Evolutionary conservation across 2,797 vertebrate genomes (phyloP).

Genomic region (Squalus acanthias): DNA sequence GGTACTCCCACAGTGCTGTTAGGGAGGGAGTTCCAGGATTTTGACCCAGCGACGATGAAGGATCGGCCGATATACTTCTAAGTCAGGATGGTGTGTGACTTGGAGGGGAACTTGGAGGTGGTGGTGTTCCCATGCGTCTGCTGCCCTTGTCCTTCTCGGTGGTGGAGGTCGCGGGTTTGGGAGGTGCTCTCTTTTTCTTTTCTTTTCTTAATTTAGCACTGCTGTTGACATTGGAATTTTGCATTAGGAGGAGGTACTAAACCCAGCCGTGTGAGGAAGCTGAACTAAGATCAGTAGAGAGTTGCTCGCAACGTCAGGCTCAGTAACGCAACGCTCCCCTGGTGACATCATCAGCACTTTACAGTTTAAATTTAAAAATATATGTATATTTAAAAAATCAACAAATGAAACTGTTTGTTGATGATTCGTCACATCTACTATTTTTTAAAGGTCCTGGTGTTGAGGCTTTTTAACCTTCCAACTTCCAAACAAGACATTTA

Average conservation of each 20-base stretch:
- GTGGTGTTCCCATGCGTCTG: no score
- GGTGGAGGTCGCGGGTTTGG: no score
- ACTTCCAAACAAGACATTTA: neutral
- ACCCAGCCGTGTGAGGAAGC: neutral
- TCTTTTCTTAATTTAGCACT: neutral
- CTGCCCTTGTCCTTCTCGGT: no score
- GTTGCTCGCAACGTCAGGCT: neutral
- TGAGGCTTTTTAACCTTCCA: neutral
- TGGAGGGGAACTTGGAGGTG: no score
- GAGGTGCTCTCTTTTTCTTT: neutral
- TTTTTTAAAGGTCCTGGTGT: neutral
- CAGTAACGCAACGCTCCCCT: neutral
- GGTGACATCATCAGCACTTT: neutral
- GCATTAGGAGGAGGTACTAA: neutral
- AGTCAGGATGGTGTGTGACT: no score
- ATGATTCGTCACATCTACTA: neutral
- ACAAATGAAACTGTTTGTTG: neutral
- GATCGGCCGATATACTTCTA: no score
- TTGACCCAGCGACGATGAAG: no score
- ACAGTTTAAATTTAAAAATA: neutral
- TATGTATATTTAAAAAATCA: neutral
- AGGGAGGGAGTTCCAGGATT: no score
- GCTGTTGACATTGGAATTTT: neutral
- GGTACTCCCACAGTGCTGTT: no score
- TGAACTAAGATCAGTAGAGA: neutral